A percentile compares a stretch with the other conserved stretches of the same genome.
Conservation (phyloP, 2,113 vertebrate genomes). For the Cervus canadensis region DNA sequence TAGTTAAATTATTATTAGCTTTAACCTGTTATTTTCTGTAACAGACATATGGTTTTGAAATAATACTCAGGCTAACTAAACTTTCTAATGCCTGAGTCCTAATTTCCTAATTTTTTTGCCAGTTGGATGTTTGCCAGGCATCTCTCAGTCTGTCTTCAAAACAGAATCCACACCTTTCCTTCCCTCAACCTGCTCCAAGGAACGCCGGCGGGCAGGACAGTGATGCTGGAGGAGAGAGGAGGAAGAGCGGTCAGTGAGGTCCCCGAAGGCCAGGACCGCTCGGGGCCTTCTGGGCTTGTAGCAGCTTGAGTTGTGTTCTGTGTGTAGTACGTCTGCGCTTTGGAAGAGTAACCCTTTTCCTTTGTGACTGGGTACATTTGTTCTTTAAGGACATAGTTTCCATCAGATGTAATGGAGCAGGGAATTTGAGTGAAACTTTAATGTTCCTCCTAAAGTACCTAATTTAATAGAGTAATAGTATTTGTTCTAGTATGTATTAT, state of each 20-base stretch:
- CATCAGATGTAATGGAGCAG: background rate
- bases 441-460: background rate
- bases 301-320: background rate
- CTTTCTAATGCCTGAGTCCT: background rate
- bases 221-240: background rate
- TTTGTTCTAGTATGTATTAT: background rate
- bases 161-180: background rate
- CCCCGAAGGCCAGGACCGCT: background rate
- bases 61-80: background rate
- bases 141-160: background rate
- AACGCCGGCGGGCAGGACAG: background rate
- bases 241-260: background rate
- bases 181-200: background rate
- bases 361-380: background rate
- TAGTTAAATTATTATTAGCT: background rate
- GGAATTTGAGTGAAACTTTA: slow-evolving; percentile 24
- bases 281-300: background rate
- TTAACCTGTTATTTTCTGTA: background rate
- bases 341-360: background rate
- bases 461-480: slow-evolving; percentile 7
- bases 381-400: background rate
- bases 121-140: background rate
- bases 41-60: slow-evolving; percentile 9
- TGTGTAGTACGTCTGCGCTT: background rate
- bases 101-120: background rate